These are phyloP conservation scores for Cephus spinipes DNA, from an alignment of 2,888 invertebrate species.

Conservation along the genomic window DNA sequence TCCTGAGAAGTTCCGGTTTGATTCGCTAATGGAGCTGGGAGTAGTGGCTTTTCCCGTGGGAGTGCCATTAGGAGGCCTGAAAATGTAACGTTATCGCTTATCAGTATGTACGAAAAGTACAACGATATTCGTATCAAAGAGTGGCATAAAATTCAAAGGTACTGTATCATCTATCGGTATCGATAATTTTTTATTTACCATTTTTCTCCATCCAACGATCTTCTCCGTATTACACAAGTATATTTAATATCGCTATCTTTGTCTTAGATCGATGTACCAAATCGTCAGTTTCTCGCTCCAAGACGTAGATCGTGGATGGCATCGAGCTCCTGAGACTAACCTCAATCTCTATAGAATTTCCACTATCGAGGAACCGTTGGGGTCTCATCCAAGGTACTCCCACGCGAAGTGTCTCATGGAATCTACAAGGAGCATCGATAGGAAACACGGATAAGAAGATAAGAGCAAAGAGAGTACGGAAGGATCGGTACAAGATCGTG, in stretches of 20 bases:
- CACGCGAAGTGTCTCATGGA: background rate
- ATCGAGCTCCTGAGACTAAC: background rate
- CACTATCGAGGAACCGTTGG: background rate
- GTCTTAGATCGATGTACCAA: background rate
- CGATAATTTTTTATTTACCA: background rate
- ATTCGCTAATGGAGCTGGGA: conserved; percentile 47
- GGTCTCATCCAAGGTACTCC: background rate
- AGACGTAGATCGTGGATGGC: background rate
- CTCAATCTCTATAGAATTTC: background rate
- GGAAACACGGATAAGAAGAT: background rate
- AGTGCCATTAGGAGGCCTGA: conserved; percentile 37
- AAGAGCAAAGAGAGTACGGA: background rate
- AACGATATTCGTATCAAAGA: background rate
- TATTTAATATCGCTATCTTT: background rate
- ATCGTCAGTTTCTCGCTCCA: background rate
- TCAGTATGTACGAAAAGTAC: conserved; percentile 27
- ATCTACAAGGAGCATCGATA: background rate
- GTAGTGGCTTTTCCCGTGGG: conserved; percentile 43
- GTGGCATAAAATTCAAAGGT: background rate
- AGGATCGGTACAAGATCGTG: background rate
- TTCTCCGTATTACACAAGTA: background rate
- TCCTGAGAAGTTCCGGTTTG: conserved; percentile 40
- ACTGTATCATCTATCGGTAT: background rate
- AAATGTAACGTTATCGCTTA: conserved; percentile 33
- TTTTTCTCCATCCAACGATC: background rate